phyloP scores from a whole-genome alignment of 2,797 vertebrate genomes.

The Enteromius viviparus region DNA sequence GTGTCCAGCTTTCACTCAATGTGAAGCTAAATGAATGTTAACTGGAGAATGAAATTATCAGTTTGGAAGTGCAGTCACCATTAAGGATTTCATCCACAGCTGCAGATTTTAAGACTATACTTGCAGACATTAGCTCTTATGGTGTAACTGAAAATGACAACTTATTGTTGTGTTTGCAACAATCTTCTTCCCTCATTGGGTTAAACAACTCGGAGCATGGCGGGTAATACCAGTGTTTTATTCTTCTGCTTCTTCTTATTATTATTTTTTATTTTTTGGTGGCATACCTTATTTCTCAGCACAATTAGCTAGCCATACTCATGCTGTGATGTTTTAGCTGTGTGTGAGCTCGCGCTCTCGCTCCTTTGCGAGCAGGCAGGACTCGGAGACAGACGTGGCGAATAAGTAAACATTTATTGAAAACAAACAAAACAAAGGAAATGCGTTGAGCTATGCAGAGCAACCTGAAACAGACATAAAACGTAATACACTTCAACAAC shows the following conservation, averaged over 20 bases:
- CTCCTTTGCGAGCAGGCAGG: too few species aligned
- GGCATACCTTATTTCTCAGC: neutral
- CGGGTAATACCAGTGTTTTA: neutral
- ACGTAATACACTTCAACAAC: too few species aligned
- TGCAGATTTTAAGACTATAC: conserved; percentile 22
- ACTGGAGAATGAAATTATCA: conserved; percentile 31
- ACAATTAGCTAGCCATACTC: neutral
- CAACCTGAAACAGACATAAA: too few species aligned
- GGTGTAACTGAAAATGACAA: neutral
- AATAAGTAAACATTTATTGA: too few species aligned
- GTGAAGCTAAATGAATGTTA: conserved; percentile 33
- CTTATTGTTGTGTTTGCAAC: neutral
- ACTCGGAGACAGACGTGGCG: too few species aligned
- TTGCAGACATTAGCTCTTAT: neutral
- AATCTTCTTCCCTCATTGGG: neutral
- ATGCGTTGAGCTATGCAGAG: too few species aligned
- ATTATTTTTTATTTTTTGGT: neutral
- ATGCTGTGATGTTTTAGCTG: too few species aligned
- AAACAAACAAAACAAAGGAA: too few species aligned
- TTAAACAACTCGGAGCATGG: neutral
- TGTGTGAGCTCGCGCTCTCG: too few species aligned
- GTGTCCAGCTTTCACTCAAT: conserved; percentile 37
- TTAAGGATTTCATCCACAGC: conserved; percentile 33
- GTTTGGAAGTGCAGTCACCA: conserved; percentile 27
- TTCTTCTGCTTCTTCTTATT: too few species aligned